Base-by-base conservation (phyloP, 2,888 invertebrate species). In the Tiliacea aurago region DNA sequence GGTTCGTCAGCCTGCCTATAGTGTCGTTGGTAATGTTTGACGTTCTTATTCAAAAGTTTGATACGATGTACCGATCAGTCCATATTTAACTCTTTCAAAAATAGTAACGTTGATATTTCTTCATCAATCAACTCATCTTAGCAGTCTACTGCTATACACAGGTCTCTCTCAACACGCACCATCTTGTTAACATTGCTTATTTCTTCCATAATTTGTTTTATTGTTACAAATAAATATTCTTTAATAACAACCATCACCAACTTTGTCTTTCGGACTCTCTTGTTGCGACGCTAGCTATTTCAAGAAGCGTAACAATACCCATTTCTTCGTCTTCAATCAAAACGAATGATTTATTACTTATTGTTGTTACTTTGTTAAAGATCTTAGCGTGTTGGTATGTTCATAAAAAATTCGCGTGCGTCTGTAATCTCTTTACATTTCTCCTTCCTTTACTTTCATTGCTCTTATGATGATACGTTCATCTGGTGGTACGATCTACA, bases 391-490 rank as follows among this genome's bases (percentile, higher is more conserved):
- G 84, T 11, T 49, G 80, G 41, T 45, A 84, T 80, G 84, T 55
- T 45, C 13, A 45, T 20, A 84, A 80, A 63, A 79, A 83, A 73
- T 0, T 74, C 56, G 84, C 80, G 63, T 74, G 80, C 58, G 53
- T 63, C 23, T 65, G 20, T 80, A 58, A 63, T 80, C 55, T 84
- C 80, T 45, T 45, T 58, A 64, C 73, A 75, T 84, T 84, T 84
- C 84, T 69, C 81, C 76, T 74, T 80, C 84, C 76, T 67, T 74
- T 63, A 80, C 76, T 80, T 81, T 80, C 69, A 80, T 70, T 80
- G 18, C 59, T 67, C 53, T 71, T 45, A 13, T 43, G n/a, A 10
- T 53, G n/a, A 45, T 64, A 53, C 20, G 28, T 13, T n/a, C n/a
- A 53, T 82, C 59, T 65, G 45, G 33, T 47, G 53, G 68, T 51